These are phyloP conservation scores for Petrophora chlorosata DNA, from an alignment of 2,888 invertebrate genomes.

Conservation along the genomic window DNA sequence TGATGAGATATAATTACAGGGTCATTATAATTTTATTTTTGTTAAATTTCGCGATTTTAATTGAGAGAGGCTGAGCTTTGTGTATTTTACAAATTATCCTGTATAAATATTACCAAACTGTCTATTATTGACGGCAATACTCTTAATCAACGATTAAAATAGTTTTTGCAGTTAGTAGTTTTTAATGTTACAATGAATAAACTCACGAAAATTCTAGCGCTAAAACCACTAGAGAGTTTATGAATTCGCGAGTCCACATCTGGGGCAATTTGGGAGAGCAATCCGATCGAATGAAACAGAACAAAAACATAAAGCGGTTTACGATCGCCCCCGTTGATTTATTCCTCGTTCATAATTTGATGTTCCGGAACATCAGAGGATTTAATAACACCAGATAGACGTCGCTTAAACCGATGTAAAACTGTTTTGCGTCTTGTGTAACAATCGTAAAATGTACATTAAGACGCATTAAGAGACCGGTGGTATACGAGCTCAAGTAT, in stretches of 20 bases:
- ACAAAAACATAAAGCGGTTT: slow-evolving; percentile 81
- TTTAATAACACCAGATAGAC: slow-evolving; percentile 80
- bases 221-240: slow-evolving; percentile 50
- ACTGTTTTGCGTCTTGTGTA: slow-evolving; percentile 78
- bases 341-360: slow-evolving; percentile 82
- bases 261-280: slow-evolving; percentile 73
- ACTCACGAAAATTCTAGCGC: too few relatives aligned
- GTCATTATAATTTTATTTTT: too few relatives aligned
- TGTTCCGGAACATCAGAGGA: slow-evolving; percentile 79
- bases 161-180: too few relatives aligned
- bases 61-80: too few relatives aligned
- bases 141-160: too few relatives aligned
- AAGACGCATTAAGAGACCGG: slow-evolving; percentile 78
- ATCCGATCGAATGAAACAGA: slow-evolving; percentile 68
- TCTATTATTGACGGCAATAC: too few relatives aligned
- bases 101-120: too few relatives aligned
- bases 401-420: slow-evolving; percentile 79
- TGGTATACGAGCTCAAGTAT: slow-evolving; percentile 67
- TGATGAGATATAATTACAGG: too few relatives aligned
- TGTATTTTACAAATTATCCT: too few relatives aligned
- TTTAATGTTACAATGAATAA: too few relatives aligned
- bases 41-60: too few relatives aligned
- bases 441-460: slow-evolving; percentile 83
- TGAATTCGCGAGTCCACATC: slow-evolving; percentile 67
- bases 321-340: slow-evolving; percentile 79